A percentile compares a stretch with the other conserved stretches of the same genome.
These are phyloP conservation scores for Australoheros facetus DNA, from an alignment of 2,797 vertebrate species.

Conservation along the genomic window DNA sequence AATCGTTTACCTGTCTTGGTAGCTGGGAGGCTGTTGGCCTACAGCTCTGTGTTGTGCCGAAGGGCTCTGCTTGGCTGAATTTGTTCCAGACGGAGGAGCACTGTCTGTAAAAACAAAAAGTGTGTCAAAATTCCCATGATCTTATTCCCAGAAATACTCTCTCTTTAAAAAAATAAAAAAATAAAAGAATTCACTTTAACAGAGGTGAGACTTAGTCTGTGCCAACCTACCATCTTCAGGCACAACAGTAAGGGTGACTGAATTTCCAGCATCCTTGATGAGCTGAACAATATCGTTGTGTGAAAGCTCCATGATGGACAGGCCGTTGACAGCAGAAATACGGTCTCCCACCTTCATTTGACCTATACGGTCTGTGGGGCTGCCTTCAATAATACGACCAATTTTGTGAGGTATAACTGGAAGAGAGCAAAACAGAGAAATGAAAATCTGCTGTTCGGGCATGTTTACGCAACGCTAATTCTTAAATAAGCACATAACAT, in stretches of 20 bases:
- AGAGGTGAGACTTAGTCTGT: neutral
- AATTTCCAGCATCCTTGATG: slow-evolving; percentile 94
- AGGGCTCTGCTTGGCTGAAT: slow-evolving; percentile 94
- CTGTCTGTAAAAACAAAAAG: slow-evolving; percentile 67
- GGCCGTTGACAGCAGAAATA: slow-evolving; percentile 94
- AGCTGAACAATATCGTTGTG: slow-evolving; percentile 97
- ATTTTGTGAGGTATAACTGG: slow-evolving; percentile 98
- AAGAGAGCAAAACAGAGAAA: slow-evolving; percentile 6
- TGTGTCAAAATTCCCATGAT: neutral
- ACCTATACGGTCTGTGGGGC: slow-evolving; percentile 92
- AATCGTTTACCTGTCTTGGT: slow-evolving; percentile 84
- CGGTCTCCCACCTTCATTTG: slow-evolving; percentile 94
- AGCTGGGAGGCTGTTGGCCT: slow-evolving; percentile 82
- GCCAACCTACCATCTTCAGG: slow-evolving; percentile 90
- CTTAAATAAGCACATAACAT: neutral
- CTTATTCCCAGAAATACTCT: neutral
- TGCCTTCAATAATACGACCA: slow-evolving; percentile 95
- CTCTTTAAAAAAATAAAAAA: neutral
- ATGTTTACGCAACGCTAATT: neutral
- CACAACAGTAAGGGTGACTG: slow-evolving; percentile 92
- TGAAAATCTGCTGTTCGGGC: neutral
- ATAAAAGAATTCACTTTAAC: neutral
- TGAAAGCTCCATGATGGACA: slow-evolving; percentile 91
- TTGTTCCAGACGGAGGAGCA: slow-evolving; percentile 91
- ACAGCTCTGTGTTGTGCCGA: slow-evolving; percentile 87